Evolutionary conservation across 2,888 invertebrate species (phyloP), one percentile per base, ranked within the genome.

Genomic region (Philhelius pedissequus): DNA sequence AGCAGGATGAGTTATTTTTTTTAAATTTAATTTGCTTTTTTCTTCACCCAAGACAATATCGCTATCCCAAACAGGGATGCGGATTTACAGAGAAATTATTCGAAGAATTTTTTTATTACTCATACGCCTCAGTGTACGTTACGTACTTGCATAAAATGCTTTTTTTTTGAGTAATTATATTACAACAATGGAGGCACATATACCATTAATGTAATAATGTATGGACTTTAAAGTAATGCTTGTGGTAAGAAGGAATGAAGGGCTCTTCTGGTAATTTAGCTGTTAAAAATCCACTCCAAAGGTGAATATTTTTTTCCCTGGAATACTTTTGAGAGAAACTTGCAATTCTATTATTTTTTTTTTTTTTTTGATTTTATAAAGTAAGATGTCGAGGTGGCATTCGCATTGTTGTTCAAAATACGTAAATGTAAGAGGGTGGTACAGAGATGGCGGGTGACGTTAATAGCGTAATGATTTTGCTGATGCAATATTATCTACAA

Each of bases 41-140:
- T 40, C 45, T 64, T 11, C 48, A 48, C 45, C 30, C 32, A 48
- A 32, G 48, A 64, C 45, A 64, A 62, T 62, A 43, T 30, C 13
- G 48, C 4, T 38, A 11, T 25, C 7, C 45, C 20, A 62, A 62
- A 43, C 43, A 64, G 48, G n/a, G 64, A 48, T 20, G 20, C 45
- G 48, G 48, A 48, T 64, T 32, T 45, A 64, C 15, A 64, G n/a
- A 22, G 15, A 64, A 48, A 64, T 48, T 64, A 45, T 48, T 32
- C 45, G 8, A 2, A 45, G 22, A n/a, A 15, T 43, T 45, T 30
- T 30, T 50, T 25, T 50, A 50, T 60, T 54, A 62, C 35, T 35
- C 62, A 69, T 62, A 60, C 76, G 60, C 60, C 60, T 15, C 40
- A 50, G 38, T 32, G 40, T 0, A 52, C n/a, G 6, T n/a, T n/a